phyloP scores from a whole-genome alignment of 2,888 invertebrate genomes.

The Mystacides longicornis region DNA sequence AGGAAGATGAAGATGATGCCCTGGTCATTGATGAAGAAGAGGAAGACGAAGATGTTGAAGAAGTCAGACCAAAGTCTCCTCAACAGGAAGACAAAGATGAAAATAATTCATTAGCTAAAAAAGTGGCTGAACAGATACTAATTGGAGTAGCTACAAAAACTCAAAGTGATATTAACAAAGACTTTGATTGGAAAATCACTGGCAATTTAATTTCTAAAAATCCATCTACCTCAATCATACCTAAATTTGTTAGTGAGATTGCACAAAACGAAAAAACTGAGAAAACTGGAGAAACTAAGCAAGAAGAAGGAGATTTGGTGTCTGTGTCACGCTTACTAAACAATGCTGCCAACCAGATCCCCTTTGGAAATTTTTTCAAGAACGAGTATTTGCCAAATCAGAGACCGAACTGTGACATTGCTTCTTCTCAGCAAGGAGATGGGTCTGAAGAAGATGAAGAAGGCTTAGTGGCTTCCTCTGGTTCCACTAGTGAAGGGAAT shows the following conservation, averaged over 20 bases:
- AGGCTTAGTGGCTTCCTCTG: constrained; percentile 70
- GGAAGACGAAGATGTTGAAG: constrained; percentile 31
- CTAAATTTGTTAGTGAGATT: constrained; percentile 21
- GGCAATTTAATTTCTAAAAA: constrained; percentile 52
- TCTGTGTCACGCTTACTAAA: constrained; percentile 69
- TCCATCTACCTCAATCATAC: constrained; percentile 27
- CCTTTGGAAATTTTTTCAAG: constrained; percentile 59
- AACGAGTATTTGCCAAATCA: constrained; percentile 30
- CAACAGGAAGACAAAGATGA: constrained; percentile 14
- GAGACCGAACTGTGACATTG: constrained; percentile 27
- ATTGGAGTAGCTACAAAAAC: constrained; percentile 41
- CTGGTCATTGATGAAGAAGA: constrained; percentile 64
- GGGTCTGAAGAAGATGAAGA: constrained; percentile 60
- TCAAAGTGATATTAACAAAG: constrained; percentile 40
- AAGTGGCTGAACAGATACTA: constrained; percentile 52
- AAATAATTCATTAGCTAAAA: constrained; percentile 38
- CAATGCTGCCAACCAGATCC: constrained; percentile 58
- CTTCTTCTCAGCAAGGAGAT: constrained; percentile 30
- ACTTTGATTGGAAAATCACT: constrained; percentile 48
- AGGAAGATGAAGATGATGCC: constrained; percentile 60
- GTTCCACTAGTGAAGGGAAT: constrained; percentile 72
- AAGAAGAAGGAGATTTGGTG: constrained; percentile 57
- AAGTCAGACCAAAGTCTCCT: constrained; percentile 19
- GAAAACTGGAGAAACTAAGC: constrained; percentile 5
- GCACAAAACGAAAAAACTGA: constrained; percentile 9